Percentiles rank a stretch among this genome's conserved stretches.
These are phyloP conservation scores for Epinephelus cyanopodus DNA, from an alignment of 2,113 vertebrate genomes.

Conservation along the genomic window DNA sequence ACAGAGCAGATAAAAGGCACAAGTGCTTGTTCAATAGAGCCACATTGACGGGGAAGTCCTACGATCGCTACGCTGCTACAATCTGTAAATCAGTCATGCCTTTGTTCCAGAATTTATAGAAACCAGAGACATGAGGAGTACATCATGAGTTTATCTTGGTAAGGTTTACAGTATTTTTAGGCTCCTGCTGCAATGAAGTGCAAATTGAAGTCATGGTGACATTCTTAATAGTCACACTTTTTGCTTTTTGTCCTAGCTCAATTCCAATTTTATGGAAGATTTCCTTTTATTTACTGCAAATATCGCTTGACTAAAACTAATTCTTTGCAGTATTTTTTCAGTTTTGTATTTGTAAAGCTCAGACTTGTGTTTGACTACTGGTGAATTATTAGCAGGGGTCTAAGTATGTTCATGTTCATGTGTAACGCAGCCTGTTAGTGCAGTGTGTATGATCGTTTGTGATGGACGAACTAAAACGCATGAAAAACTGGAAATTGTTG, in stretches of 20 bases:
- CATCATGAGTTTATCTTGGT: slow-evolving; percentile 82
- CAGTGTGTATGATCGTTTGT: neutral
- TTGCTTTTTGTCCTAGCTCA: neutral
- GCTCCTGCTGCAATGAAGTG: neutral
- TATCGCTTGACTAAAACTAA: neutral
- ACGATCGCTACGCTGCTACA: slow-evolving; percentile 11
- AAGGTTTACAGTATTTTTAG: slow-evolving; percentile 52
- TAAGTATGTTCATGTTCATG: slow-evolving; percentile 23
- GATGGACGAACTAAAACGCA: neutral
- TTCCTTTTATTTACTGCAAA: neutral
- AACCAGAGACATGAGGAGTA: slow-evolving; percentile 48
- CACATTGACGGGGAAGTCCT: slow-evolving; percentile 30
- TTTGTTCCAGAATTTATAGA: slow-evolving; percentile 25
- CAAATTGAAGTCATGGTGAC: neutral
- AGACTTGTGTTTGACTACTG: slow-evolving; percentile 58
- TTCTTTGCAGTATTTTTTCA: neutral
- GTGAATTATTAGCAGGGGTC: slow-evolving; percentile 80
- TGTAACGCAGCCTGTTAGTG: neutral
- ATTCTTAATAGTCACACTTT: neutral
- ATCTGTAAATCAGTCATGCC: slow-evolving; percentile 20
- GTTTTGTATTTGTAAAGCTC: slow-evolving; percentile 7
- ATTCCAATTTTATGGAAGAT: neutral
- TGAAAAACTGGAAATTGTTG: neutral
- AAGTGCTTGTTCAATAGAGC: slow-evolving; percentile 5
- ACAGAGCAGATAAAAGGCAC: slow-evolving; percentile 68